These are phyloP conservation scores for Catharus fuscescens DNA, from an alignment of 2,113 vertebrate genomes.

Conservation along the genomic window DNA sequence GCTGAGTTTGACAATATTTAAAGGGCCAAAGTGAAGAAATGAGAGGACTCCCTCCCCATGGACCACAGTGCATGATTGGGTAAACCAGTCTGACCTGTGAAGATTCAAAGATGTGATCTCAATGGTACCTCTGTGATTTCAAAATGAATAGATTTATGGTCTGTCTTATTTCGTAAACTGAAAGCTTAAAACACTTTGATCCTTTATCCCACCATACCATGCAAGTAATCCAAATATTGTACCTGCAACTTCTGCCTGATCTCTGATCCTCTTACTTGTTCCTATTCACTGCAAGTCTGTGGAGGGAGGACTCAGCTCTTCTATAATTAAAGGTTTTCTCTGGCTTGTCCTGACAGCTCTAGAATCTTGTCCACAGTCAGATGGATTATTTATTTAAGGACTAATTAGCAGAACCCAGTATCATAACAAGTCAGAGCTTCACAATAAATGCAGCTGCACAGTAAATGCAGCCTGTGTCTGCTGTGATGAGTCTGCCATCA, in stretches of 20 bases:
- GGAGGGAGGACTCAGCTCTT: not conserved
- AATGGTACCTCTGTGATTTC: not conserved
- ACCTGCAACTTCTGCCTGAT: not conserved
- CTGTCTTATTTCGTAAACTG: not conserved
- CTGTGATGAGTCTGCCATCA: not conserved
- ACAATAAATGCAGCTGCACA: slow-evolving; percentile 28
- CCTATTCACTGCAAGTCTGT: not conserved
- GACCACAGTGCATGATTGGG: not conserved
- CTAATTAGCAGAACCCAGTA: slow-evolving; percentile 29
- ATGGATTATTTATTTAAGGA: slow-evolving; percentile 35
- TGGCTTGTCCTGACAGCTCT: not conserved
- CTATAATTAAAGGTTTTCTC: slow-evolving; percentile 14
- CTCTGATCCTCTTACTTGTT: not conserved
- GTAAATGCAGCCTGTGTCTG: not conserved
- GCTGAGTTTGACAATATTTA: not conserved
- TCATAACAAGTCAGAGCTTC: slow-evolving; percentile 1
- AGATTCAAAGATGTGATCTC: not conserved
- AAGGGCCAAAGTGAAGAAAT: not conserved
- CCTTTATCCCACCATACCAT: not conserved
- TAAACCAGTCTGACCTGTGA: not conserved
- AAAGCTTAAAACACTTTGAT: not conserved
- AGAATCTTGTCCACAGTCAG: slow-evolving; percentile 8
- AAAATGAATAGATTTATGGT: not conserved
- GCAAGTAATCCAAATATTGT: not conserved
- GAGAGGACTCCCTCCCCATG: not conserved